A percentile compares a stretch with the other conserved stretches of the same genome.
phyloP scores from a whole-genome alignment of 2,113 vertebrate species.

The Xiphophorus couchianus region DNA sequence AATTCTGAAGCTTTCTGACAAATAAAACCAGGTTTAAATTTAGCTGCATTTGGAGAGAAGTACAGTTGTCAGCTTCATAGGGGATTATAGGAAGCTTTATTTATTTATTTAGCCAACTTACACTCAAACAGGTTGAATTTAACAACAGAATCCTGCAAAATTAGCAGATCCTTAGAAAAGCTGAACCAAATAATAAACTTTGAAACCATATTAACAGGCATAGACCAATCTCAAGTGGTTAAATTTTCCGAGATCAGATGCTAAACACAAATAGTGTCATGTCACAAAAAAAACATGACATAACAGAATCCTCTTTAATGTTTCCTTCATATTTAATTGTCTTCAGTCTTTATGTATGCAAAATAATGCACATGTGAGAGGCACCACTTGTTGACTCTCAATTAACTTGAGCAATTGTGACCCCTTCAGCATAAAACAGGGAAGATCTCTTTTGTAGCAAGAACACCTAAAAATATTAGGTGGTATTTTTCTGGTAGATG shows the following conservation, averaged over 20 bases:
- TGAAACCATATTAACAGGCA: not conserved
- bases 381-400: slow-evolving; percentile 11
- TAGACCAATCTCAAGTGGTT: too few relatives aligned
- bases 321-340: not conserved
- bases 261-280: slow-evolving; percentile 3
- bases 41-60: not conserved
- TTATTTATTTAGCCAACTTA: not conserved
- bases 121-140: not conserved
- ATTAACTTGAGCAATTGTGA: slow-evolving; percentile 65
- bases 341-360: not conserved
- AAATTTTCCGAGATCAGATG: not conserved
- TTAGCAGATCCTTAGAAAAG: not conserved
- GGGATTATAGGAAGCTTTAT: not conserved
- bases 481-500: not conserved
- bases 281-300: not conserved
- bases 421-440: slow-evolving; percentile 57
- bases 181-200: not conserved
- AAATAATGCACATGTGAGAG: slow-evolving; percentile 4
- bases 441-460: slow-evolving; percentile 12
- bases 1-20: not conserved
- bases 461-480: not conserved
- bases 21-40: not conserved
- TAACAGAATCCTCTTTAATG: not conserved
- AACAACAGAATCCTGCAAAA: not conserved
- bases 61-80: not conserved